Conservation (phyloP, 1,140 invertebrate genomes). For the Sipha flava region DNA sequence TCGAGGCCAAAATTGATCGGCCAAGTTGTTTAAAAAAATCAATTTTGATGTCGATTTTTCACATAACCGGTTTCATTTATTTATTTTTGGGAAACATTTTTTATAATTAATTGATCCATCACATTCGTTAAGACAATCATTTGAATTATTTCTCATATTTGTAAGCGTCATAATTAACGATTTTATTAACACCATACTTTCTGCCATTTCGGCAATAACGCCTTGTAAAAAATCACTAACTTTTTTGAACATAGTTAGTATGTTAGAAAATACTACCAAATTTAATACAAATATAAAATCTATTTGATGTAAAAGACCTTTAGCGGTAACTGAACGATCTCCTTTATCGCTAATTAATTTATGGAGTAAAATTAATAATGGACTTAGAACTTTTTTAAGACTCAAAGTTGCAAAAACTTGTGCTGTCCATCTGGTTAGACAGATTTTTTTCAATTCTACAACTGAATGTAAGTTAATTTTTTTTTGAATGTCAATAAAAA, state of each 20-base stretch:
- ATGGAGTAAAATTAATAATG: constrained; percentile 8
- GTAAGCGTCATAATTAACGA: background rate
- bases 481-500: constrained; percentile 1
- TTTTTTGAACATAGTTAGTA: background rate
- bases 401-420: background rate
- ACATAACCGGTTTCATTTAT: no score
- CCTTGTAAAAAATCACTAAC: background rate
- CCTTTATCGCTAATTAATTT: background rate
- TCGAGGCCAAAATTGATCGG: no score
- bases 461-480: background rate
- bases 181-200: background rate
- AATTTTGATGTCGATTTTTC: no score
- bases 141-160: background rate
- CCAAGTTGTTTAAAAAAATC: no score
- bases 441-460: constrained; percentile 11
- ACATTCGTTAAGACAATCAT: background rate
- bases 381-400: background rate
- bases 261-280: background rate
- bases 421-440: background rate
- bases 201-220: background rate
- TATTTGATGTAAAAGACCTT: constrained; percentile 9
- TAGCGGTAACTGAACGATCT: background rate
- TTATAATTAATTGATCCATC: background rate
- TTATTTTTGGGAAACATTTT: no score
- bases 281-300: background rate